Evolutionary conservation across 2,797 vertebrate genomes (phyloP).

Genomic region (Mustela erminea): DNA sequence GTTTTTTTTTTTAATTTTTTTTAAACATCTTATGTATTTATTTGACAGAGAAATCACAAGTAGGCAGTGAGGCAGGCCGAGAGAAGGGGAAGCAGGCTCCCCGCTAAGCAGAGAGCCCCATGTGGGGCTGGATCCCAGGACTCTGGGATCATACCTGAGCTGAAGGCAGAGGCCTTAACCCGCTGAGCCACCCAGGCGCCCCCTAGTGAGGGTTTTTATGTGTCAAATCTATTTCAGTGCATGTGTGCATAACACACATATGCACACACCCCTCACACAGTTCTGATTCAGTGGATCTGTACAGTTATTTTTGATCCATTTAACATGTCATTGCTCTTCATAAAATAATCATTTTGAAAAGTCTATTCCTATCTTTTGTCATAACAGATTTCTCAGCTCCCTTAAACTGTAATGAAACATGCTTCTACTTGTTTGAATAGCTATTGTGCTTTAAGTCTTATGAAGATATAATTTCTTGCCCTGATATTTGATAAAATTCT

Average conservation of each 20-base stretch:
- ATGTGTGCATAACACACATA: fast-evolving
- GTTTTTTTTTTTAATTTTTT: too few species aligned
- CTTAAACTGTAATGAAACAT: neutral
- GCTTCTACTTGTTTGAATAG: neutral
- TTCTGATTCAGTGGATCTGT: neutral
- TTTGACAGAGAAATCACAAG: too few species aligned
- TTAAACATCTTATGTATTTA: too few species aligned
- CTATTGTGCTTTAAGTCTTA: neutral
- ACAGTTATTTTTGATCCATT: neutral
- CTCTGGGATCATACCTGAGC: too few species aligned
- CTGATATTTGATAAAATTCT: neutral
- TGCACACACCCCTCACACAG: neutral
- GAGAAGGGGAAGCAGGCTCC: too few species aligned
- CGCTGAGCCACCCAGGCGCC: too few species aligned
- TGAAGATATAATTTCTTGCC: neutral
- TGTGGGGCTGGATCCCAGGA: too few species aligned
- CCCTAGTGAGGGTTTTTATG: neutral
- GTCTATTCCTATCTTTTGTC: neutral
- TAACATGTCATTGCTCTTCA: neutral
- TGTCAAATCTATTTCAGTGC: neutral
- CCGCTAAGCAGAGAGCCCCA: too few species aligned
- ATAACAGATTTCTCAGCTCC: neutral
- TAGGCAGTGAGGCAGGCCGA: too few species aligned
- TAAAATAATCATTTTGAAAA: neutral
- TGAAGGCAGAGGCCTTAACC: too few species aligned